Evolutionary conservation across 2,797 vertebrate genomes (phyloP), one percentile per base, ranked within the genome.

Genomic region (Sciurus carolinensis): DNA sequence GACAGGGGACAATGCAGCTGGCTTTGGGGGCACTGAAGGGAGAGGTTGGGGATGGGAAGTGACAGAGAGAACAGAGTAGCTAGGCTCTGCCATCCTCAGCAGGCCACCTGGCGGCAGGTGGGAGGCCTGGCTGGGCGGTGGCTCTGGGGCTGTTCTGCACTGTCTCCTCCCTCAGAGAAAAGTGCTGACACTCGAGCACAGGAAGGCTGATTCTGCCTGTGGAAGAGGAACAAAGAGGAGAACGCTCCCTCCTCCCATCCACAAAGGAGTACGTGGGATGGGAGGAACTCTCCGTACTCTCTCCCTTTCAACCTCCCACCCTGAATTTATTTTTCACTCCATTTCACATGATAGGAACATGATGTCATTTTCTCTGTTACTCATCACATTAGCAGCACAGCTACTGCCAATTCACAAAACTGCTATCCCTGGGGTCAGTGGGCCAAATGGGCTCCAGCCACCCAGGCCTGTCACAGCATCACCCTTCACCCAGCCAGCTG

Each of bases 351-450:
- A 47, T n/a, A 26, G 67, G 85, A 91, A 80, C 82, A 77, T 54
- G 87, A 91, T 57, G 82, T 76, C 92, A 90, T 33, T 64, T 76
- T n/a, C 54, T 62, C 89, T 90, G 54, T 95, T 86, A 90, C 54
- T 82, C 90, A 96, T 36, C 90, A 86, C 39, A 62, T n/a, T 8
- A 76, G 89, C 52, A 87, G 88, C 83, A 82, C 14, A 26, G 52
- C 66, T 86, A 22, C 33, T 69, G 88, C 90, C 95, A 93, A n/a
- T 6, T 62, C 44, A 80, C n/a, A 9, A 24, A 75, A 81, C 47
- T n/a, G 71, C 57, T 69, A 8, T 67, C n/a, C 83, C 42, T 18
- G 20, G 73, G 52, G 93, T 86, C 75, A 81, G 57, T 10, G 66
- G 94, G 76, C 54, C 92, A 89, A 14, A 83, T 0, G 20, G 76